Evolutionary conservation across 2,888 invertebrate species (phyloP), one percentile per base, ranked within the genome.

Genomic region (Sceliomorpha sp.): DNA sequence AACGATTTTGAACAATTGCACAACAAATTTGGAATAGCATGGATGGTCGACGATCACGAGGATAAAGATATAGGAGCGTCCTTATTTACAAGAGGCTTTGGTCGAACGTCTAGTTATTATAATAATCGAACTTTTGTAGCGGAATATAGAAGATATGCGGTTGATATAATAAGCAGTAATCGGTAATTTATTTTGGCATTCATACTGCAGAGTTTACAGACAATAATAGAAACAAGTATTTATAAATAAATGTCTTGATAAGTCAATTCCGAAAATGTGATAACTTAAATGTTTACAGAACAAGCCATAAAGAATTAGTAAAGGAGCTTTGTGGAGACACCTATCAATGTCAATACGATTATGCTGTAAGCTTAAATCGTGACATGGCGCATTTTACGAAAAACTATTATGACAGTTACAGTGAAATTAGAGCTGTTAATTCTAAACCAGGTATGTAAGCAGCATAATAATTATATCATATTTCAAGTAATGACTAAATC

Each of bases 311-410:
- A n/a, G n/a, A n/a, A n/a, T n/a, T n/a, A 40, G 95, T 95, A 0
- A 89, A 91, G 37, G 92, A 93, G 44, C 88, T 95, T 7, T 97
- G 97, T 78, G 94, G 94, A 40, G 93, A 94, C 50, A 93, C 94
- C 0, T 94, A 95, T 85, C 96, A 96, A 81, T 98, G 98, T 87
- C 91, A 93, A 76, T 98, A 94, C 81, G 98, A 98, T 84, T 98
- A 94, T 82, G 93, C 95, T 0, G 93, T 96, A 91, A 95, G 95
- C 0, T 89, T 96, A 1, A 94, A 95, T 86, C 90, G 94, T 72
- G 96, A 96, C 75, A 91, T 96, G 90, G 97, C 97, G 0, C 94
- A 94, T 81, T 95, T 94, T 78, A 95, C 97, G 0, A 94, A 94
- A 84, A 94, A 95, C 81, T 97, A 96, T 84, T 93, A 95, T 79